Evolutionary conservation across 2,797 vertebrate species (phyloP), one percentile per base, ranked within the genome.

Genomic region (Chloroceryle inda): DNA sequence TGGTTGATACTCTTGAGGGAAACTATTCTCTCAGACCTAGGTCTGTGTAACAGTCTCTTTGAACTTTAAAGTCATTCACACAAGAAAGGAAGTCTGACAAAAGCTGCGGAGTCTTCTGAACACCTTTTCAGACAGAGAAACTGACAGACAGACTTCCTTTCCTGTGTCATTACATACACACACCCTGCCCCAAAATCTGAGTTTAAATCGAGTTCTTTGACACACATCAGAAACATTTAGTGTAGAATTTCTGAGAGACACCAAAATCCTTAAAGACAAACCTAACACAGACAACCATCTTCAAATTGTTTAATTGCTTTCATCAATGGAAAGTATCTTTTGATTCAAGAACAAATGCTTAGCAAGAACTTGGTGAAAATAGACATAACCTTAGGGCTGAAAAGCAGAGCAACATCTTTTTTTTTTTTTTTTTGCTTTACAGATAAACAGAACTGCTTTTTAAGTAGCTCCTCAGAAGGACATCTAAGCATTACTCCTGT

Each of bases 251-350:
- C 97, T 96, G 91, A 97, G 50, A 89, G 71, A 92, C 77, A 92
- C 68, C 64, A 64, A 92, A 93, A 89, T 94, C 91, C 94, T 94
- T 94, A 74, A 85, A 95, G 86, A 93, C 72, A 96, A 96, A 94
- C 96, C 92, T 90, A 91, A 97, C 79, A 56, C 63, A 95, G 97
- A 95, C 96, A 97, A 62, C 53, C 85, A 74, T 59, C 93, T 93
- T 92, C 96, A 97, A 97, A 96, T 89, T 74, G 86, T 95, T 96
- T 97, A 95, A 97, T 96, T 96, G 89, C 96, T 97, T 97, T 97
- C 96, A 97, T 98, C 96, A 94, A 93, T 85, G n/a, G 83, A 92
- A 96, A 94, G 61, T 74, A 58, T 73, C 95, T 97, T 97, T 97
- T 97, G 95, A 97, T 97, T 97, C 84, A 85, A 96, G 94, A 96